phyloP scores from a whole-genome alignment of 2,888 invertebrate genomes.

The Ormyrus thymus region DNA sequence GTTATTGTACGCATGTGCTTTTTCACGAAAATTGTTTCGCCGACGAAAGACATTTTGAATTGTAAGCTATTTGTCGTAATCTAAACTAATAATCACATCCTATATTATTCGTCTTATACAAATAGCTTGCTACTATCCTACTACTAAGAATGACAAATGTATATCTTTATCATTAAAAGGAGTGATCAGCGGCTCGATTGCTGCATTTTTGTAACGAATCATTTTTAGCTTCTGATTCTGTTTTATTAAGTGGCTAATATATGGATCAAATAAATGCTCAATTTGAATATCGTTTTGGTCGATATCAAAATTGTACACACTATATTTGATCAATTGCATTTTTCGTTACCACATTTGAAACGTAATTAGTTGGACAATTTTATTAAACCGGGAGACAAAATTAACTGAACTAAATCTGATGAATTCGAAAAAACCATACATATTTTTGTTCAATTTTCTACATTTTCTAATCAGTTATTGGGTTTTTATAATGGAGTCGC shows the following conservation, averaged over 20 bases:
- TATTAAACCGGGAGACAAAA: neutral
- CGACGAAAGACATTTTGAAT: conserved; percentile 43
- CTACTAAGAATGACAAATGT: conserved; percentile 47
- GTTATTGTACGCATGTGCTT: conserved; percentile 50
- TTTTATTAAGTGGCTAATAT: conserved; percentile 2
- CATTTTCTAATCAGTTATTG: conserved; percentile 25
- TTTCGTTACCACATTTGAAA: conserved; percentile 4
- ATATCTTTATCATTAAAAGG: conserved; percentile 44
- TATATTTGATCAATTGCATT: conserved; percentile 28
- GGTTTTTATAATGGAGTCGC: conserved; percentile 28
- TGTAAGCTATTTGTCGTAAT: conserved; percentile 53
- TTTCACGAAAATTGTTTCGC: conserved; percentile 41
- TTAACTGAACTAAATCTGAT: neutral
- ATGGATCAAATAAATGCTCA: conserved; percentile 7
- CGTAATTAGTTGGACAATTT: neutral
- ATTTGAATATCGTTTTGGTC: conserved; percentile 10
- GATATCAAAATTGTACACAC: conserved; percentile 24
- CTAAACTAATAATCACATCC: conserved; percentile 49
- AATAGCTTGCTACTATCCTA: conserved; percentile 53
- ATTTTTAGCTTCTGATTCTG: conserved; percentile 26
- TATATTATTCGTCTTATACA: conserved; percentile 47
- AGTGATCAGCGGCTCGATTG: conserved; percentile 46
- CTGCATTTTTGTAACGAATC: conserved; percentile 35
- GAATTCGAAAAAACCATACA: neutral
- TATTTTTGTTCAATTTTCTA: conserved; percentile 7